Conservation (phyloP, 2,113 vertebrate species). For the Phaethornis superciliosus region DNA sequence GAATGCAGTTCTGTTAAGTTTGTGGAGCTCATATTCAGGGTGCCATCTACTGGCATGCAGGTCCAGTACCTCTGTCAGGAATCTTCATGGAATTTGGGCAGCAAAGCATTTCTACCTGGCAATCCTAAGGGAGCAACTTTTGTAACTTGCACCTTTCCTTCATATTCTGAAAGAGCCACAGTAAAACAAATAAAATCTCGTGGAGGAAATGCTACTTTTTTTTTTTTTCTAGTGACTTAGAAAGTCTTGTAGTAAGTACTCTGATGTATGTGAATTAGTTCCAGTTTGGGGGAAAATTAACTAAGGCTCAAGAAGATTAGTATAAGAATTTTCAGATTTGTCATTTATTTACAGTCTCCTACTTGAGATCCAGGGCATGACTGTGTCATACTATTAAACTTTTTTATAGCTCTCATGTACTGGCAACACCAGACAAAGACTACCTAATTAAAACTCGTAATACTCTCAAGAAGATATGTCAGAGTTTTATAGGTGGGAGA, state of each 20-base stretch:
- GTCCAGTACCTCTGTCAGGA: neutral
- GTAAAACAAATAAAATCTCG: neutral
- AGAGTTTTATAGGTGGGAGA: conserved; percentile 42
- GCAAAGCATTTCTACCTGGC: neutral
- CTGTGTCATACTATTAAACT: neutral
- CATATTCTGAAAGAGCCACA: neutral
- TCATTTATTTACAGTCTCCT: neutral
- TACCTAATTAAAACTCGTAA: neutral
- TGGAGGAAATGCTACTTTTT: neutral
- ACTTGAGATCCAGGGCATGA: neutral
- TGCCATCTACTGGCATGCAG: conserved; percentile 52
- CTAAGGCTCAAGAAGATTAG: neutral
- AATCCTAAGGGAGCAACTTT: neutral
- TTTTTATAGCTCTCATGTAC: neutral
- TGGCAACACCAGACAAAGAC: neutral
- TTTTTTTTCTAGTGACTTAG: neutral
- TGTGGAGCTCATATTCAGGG: conserved; percentile 58
- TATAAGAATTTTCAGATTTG: neutral
- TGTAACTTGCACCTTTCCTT: neutral
- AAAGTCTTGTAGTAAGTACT: neutral
- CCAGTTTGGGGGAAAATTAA: neutral
- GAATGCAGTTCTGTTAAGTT: accelerated
- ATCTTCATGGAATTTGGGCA: neutral
- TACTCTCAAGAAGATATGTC: neutral
- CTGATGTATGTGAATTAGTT: neutral